phyloP scores from a whole-genome alignment of 2,888 invertebrate species.

The Syritta pipiens region DNA sequence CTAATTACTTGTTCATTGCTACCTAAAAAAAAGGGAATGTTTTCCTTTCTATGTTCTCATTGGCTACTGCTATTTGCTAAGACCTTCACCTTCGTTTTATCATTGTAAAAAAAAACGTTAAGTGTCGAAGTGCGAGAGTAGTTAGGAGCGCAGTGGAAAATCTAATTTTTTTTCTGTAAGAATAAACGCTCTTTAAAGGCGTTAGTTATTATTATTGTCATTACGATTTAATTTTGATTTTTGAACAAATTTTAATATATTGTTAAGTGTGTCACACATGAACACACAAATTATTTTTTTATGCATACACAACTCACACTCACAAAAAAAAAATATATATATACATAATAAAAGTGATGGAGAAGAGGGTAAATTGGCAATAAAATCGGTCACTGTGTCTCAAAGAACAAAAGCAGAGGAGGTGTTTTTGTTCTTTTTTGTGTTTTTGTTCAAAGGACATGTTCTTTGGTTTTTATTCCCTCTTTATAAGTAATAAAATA shows the following conservation, averaged over 20 bases:
- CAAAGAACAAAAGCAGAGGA: no score
- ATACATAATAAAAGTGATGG: background rate
- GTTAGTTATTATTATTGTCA: conserved; percentile 46
- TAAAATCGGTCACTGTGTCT: no score
- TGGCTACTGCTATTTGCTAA: conserved; percentile 30
- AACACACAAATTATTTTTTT: conserved; percentile 6
- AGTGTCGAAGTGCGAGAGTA: background rate
- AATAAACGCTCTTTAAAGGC: background rate
- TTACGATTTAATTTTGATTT: conserved; percentile 30
- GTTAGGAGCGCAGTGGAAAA: background rate
- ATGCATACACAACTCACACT: conserved; percentile 8
- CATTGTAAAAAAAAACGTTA: conserved; percentile 13
- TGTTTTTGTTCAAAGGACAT: no score
- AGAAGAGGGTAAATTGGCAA: background rate
- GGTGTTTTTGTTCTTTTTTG: no score
- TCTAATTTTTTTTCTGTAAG: no score
- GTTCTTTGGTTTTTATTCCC: conserved; percentile 16
- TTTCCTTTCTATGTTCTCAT: conserved; percentile 31
- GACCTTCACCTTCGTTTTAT: conserved; percentile 44
- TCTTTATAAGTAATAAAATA: no score
- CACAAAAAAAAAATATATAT: background rate
- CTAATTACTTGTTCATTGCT: conserved; percentile 60
- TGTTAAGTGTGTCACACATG: conserved; percentile 38
- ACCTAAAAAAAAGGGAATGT: conserved; percentile 40
- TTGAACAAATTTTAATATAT: conserved; percentile 42